Conservation (phyloP, 2,113 vertebrate species). For the Bufo bufo region DNA sequence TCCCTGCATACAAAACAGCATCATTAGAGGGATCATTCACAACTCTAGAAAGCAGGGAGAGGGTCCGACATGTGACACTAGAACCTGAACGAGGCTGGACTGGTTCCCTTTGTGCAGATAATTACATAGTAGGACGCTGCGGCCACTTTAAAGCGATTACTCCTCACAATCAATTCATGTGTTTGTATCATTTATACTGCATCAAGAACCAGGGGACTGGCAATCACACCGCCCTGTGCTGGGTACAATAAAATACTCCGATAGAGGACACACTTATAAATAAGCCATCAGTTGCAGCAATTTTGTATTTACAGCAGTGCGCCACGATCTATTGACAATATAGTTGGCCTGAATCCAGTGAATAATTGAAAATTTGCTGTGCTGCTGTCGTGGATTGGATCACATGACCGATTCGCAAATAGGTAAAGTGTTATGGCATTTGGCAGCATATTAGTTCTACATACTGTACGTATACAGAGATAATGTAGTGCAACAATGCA, state of each 20-base stretch:
- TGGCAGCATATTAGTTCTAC: neutral
- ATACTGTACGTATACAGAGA: too few species aligned
- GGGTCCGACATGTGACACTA: neutral
- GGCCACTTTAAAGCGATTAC: slow-evolving; percentile 10
- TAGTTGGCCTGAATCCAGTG: neutral
- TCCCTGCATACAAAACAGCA: slow-evolving; percentile 50
- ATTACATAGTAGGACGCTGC: neutral
- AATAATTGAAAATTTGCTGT: neutral
- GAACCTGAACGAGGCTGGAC: neutral
- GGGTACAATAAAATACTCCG: neutral
- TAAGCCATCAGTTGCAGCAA: neutral
- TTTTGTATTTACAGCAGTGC: neutral
- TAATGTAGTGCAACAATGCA: too few species aligned
- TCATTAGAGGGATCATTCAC: slow-evolving; percentile 23
- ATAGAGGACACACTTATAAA: neutral
- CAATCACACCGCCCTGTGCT: neutral
- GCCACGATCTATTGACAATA: neutral
- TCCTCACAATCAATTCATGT: neutral
- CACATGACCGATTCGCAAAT: neutral
- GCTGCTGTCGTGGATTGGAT: neutral
- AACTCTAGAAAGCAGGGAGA: neutral
- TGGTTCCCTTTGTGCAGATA: slow-evolving; percentile 8
- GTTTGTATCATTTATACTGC: slow-evolving; percentile 3
- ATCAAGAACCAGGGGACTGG: neutral
- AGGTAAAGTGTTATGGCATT: neutral